Percentiles rank a stretch among this genome's conserved stretches.
Evolutionary conservation across 37 sponge, comb jelly and placozoan genomes (phyloP).

Genomic region (Agelas oroides): DNA sequence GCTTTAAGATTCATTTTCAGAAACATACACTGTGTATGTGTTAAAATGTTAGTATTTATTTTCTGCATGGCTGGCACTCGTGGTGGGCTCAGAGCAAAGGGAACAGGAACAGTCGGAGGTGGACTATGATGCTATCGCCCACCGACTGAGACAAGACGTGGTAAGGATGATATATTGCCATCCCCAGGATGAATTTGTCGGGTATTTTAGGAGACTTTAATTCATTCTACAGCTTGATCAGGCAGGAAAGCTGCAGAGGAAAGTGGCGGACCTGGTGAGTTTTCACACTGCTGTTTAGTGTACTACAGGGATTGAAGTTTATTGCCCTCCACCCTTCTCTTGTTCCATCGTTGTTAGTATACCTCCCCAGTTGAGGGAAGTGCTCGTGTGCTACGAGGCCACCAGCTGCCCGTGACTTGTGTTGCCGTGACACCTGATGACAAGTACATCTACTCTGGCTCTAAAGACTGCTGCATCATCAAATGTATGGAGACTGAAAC

Average conservation of each 20-base stretch:
- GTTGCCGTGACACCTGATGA: conserved; percentile 78
- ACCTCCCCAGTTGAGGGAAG: conserved; percentile 46
- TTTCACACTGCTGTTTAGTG: not conserved
- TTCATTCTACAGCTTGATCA: conserved; percentile 60
- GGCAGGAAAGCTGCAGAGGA: conserved; percentile 75
- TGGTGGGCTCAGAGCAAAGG: conserved; percentile 37
- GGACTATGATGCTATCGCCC: conserved; percentile 84
- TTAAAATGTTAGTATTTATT: not conserved
- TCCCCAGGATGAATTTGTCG: not conserved
- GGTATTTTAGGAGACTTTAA: not conserved
- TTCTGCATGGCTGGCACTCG: not conserved
- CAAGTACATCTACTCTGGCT: conserved; percentile 73
- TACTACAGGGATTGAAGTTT: too few relatives aligned
- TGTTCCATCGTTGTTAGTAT: conserved; percentile 51
- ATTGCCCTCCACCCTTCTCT: too few relatives aligned
- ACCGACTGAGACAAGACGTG: conserved; percentile 77
- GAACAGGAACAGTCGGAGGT: conserved; percentile 45
- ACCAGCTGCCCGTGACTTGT: conserved; percentile 87
- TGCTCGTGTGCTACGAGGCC: conserved; percentile 65
- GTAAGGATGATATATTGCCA: conserved; percentile 38
- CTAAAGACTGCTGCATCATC: conserved; percentile 90
- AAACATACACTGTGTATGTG: too few relatives aligned
- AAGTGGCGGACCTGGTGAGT: conserved; percentile 76
- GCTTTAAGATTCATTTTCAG: too few relatives aligned
- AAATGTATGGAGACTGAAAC: conserved; percentile 70